phyloP scores from a whole-genome alignment of 2,888 invertebrate genomes.

The Latrodectus elegans region DNA sequence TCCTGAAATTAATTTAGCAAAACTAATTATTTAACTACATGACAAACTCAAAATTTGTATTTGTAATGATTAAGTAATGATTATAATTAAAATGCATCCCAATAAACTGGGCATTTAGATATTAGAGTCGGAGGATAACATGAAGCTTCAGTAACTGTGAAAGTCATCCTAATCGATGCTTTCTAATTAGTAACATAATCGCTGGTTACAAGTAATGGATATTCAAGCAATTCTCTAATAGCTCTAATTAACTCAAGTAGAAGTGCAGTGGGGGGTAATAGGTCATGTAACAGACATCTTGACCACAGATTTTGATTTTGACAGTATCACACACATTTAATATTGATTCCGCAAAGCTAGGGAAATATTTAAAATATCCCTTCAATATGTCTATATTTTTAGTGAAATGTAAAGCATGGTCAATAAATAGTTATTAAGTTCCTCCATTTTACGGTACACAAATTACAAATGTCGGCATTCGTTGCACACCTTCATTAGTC shows the following conservation, averaged over 20 bases:
- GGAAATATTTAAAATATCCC: not conserved
- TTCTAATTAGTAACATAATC: not conserved
- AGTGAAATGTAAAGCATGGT: constrained; percentile 27
- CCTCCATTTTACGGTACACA: constrained; percentile 34
- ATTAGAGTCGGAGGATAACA: not conserved
- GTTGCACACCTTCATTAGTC: constrained; percentile 46
- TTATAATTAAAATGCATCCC: not conserved
- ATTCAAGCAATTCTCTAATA: constrained; percentile 1
- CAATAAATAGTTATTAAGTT: constrained; percentile 58
- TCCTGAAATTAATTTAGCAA: too few relatives aligned
- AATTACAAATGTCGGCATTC: constrained; percentile 49
- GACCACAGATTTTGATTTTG: not conserved
- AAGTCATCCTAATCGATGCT: not conserved
- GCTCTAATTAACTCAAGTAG: constrained; percentile 1
- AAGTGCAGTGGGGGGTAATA: not conserved
- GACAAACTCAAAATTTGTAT: too few relatives aligned
- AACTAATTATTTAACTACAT: too few relatives aligned
- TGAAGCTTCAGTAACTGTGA: not conserved
- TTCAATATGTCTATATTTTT: constrained; percentile 9
- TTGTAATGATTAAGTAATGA: not conserved
- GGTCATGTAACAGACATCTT: not conserved
- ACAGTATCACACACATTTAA: too few relatives aligned
- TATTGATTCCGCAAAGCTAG: not conserved
- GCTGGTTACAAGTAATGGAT: not conserved
- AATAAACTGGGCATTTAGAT: not conserved